phyloP scores from a whole-genome alignment of 2,888 invertebrate species.

The Eupithecia inturbata region DNA sequence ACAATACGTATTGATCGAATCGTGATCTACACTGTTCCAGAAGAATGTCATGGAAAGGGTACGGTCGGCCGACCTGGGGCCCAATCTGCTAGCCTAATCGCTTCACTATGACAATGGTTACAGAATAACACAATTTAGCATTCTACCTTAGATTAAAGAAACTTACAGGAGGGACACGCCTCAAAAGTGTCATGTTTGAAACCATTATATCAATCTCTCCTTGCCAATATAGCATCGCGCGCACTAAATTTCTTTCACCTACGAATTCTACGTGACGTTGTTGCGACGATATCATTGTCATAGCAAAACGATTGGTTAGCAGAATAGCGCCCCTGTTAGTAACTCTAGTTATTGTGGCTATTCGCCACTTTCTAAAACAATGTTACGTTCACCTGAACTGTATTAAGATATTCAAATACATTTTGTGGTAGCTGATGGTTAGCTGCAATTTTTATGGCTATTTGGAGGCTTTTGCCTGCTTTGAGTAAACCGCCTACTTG shows the following conservation, averaged over 20 bases:
- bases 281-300: neutral
- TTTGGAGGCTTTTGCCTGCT: neutral
- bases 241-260: neutral
- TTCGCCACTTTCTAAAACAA: slow-evolving; percentile 76
- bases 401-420: slow-evolving; percentile 63
- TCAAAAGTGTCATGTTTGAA: neutral
- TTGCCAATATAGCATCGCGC: neutral
- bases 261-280: neutral
- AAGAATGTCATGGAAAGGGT: slow-evolving; percentile 73
- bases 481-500: neutral
- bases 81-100: neutral
- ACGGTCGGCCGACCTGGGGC: slow-evolving; percentile 52
- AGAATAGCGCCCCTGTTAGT: neutral
- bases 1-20: slow-evolving; percentile 51
- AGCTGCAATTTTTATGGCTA: neutral
- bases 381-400: slow-evolving; percentile 69
- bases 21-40: slow-evolving; percentile 60
- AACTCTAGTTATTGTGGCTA: slow-evolving; percentile 58
- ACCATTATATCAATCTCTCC: neutral
- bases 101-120: neutral
- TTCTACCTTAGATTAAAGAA: too few relatives aligned
- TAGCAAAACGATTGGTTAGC: neutral
- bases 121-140: neutral
- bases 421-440: slow-evolving; percentile 47
- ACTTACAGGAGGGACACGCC: too few relatives aligned